Conservation (phyloP, 2,797 vertebrate genomes). For the Nasua narica region DNA sequence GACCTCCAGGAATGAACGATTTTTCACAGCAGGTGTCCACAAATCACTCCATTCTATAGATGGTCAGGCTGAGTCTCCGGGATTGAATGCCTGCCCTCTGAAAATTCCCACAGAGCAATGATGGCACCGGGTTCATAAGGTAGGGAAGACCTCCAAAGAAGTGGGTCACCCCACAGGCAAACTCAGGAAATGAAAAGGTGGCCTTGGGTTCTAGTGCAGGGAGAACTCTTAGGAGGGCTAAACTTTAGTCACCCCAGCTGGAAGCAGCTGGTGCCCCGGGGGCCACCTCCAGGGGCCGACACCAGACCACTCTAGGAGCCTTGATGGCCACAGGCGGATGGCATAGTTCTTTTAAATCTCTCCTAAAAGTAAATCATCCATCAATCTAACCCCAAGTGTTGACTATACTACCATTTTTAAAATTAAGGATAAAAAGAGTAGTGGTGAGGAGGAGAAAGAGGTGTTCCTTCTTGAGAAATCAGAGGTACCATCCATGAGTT, state of each 20-base stretch:
- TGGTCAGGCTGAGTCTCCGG: not conserved
- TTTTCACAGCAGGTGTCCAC: not conserved
- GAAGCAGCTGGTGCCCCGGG: not conserved
- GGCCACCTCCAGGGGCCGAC: not conserved
- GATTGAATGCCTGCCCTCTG: constrained; percentile 18
- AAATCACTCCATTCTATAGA: constrained; percentile 16
- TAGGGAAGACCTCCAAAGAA: not conserved
- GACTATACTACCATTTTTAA: not conserved
- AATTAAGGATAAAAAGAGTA: not conserved
- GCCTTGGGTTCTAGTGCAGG: not conserved
- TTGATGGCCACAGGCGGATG: constrained; percentile 29
- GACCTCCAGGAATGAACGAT: not conserved
- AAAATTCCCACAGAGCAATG: constrained; percentile 10
- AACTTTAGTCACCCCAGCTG: constrained; percentile 57
- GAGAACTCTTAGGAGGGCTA: constrained; percentile 36
- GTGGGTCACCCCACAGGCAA: not conserved
- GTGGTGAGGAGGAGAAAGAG: not conserved
- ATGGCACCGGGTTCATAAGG: not conserved
- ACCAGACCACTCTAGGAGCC: not conserved
- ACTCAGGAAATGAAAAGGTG: constrained; percentile 19
- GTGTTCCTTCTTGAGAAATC: not conserved
- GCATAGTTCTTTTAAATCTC: constrained; percentile 9
- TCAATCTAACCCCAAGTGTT: not conserved
- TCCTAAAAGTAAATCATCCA: constrained; percentile 53
- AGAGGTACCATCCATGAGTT: not conserved